Conservation (phyloP, 2,113 vertebrate genomes). For the Pampusana beccarii region DNA sequence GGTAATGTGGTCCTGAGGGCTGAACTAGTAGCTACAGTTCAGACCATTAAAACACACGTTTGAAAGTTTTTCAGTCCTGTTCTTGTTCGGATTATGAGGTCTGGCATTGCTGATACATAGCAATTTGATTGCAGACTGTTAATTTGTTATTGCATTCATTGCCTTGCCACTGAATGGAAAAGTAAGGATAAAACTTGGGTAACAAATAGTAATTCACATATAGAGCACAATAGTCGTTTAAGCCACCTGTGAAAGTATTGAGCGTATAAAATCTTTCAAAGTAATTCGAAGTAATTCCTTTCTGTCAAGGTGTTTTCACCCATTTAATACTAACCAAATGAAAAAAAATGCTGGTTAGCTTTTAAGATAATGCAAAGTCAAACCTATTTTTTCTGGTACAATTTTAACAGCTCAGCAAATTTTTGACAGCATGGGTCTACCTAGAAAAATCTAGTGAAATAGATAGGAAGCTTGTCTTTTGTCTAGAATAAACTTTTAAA, state of each 20-base stretch:
- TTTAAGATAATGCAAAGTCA: background rate
- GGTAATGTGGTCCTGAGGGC: background rate
- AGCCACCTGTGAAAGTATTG: background rate
- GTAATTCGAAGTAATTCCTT: background rate
- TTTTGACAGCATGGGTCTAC: background rate
- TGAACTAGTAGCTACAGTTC: background rate
- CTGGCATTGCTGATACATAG: background rate
- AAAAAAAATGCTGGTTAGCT: background rate
- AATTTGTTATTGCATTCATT: background rate
- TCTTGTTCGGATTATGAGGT: background rate
- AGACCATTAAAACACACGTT: background rate
- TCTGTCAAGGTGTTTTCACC: background rate
- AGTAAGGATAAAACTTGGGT: background rate
- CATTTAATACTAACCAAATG: background rate
- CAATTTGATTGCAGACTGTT: background rate
- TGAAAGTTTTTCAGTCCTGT: background rate
- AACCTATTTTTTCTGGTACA: background rate
- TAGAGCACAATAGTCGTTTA: background rate
- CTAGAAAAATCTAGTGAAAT: background rate
- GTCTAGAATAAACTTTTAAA: background rate
- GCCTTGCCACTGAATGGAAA: background rate
- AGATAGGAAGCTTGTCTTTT: background rate
- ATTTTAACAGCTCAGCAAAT: background rate
- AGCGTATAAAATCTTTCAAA: background rate
- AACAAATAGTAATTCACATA: background rate